Percentiles rank a stretch among this genome's conserved stretches.
Evolutionary conservation across 2,888 invertebrate species (phyloP).

Genomic region (Caenorhabditis angaria): DNA sequence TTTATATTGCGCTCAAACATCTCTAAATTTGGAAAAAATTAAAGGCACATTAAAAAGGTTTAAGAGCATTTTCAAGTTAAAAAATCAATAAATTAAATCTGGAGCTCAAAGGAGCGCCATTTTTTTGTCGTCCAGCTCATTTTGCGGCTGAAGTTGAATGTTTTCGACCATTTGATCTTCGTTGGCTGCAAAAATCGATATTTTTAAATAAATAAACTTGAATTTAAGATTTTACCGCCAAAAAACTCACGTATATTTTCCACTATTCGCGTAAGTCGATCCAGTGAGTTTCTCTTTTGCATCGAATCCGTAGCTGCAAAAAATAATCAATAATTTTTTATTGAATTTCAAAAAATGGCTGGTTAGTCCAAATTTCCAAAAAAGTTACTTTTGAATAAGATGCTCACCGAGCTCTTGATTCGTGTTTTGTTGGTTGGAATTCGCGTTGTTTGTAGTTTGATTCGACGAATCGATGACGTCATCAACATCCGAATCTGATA

Average conservation of each 20-base stretch:
- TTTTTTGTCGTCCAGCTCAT: too few species aligned
- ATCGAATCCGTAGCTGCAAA: conserved; percentile 40
- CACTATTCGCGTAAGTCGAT: conserved; percentile 52
- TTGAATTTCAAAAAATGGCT: background rate
- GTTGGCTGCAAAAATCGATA: conserved; percentile 18
- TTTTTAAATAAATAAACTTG: background rate
- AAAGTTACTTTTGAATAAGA: conserved; percentile 28
- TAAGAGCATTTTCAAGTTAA: too few species aligned
- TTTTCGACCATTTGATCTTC: conserved; percentile 13
- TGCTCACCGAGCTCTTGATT: conserved; percentile 36
- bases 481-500: conserved; percentile 30
- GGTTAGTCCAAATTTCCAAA: background rate
- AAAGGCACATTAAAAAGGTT: too few species aligned
- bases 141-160: conserved; percentile 9
- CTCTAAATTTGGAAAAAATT: too few species aligned
- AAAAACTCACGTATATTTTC: conserved; percentile 49
- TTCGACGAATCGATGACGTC: conserved; percentile 14
- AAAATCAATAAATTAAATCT: too few species aligned
- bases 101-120: too few species aligned
- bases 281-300: conserved; percentile 54
- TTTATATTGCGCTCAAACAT: too few species aligned
- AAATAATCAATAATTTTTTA: background rate
- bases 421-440: background rate
- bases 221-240: background rate
- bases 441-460: conserved; percentile 14